Evolutionary conservation across 2,797 vertebrate species (phyloP), one percentile per base, ranked within the genome.

Genomic region (Molothrus ater): DNA sequence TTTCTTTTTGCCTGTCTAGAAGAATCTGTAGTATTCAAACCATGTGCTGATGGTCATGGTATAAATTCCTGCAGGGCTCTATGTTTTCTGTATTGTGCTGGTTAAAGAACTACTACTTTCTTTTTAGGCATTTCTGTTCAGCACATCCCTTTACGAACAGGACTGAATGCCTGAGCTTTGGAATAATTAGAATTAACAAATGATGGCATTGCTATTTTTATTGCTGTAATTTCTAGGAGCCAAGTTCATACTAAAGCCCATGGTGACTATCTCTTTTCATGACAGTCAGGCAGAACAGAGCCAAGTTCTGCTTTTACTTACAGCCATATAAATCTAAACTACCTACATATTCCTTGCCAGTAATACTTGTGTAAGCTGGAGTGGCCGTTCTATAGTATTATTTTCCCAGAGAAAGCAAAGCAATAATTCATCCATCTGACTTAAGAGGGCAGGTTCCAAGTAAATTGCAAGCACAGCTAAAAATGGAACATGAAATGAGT

Each of bases 221-320:
- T 87, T 94, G 64, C 68, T 9, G 6, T 72, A 57, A 82, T 90
- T 96, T 95, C 88, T 96, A 74, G 60, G 38, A 95, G 83, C 86
- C 92, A 96, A 69, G 50, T 91, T 95, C 80, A 74, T 92, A 45
- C 68, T 76, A 89, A 95, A 95, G 86, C 83, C 95, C 90, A 2
- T 65, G 79, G 96, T 96, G 95, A 88, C 90, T 96, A 94, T 96
- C 87, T 71, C 93, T 96, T 93, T 96, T 87, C 91, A 69, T 92
- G 91, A 91, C 70, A 90, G 80, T 90, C 85, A 92, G 80, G 81
- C 70, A 92, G 76, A 91, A 83, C 45, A 88, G 16, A 74, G 86
- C 84, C 92, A 95, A 95, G 66, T 83, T 92, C 94, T 97, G 93
- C 85, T 96, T 96, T 94, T 63, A 92, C 92, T 97, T 96, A 97